Evolutionary conservation across 2,113 vertebrate genomes (phyloP), one percentile per base, ranked within the genome.

Genomic region (Eudyptes chrysolophus): DNA sequence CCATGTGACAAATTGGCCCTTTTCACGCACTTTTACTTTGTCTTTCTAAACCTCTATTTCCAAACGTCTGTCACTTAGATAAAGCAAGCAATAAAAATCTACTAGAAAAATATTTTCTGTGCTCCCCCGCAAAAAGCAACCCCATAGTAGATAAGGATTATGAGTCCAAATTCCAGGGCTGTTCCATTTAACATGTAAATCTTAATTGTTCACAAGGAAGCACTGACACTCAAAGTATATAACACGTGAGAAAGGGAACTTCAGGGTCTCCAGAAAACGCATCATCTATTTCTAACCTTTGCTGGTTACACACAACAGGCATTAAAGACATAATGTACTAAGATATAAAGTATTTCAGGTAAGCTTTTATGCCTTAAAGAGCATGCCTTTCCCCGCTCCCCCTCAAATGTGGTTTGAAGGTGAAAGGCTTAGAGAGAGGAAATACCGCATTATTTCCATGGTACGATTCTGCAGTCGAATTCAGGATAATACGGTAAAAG

Each of bases 71-170:
- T 76, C 87, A 62, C 61, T 89, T 57, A 82, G 57, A 86, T 51
- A 78, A 81, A 92, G 21, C 10, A 19, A 57, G 64, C 68, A 94
- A 87, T 42, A 80, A 88, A 94, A 94, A 83, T 29, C 57, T 84
- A 34, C 51, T 44, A 46, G 44, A 61, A 82, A 25, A 69, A 66
- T 44, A 70, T 46, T 69, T 89, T 79, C 21, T 68, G 38, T 58
- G 29, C 13, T 16, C 34, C 12, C 18, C 11, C 32, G 84, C 83
- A 62, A 16, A 24, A 10, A 9, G 2, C 68, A 92, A n/a, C 3
- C 13, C 32, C 44, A 80, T 6, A 20, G 49, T 8, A 92, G 48
- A 62, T 54, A 64, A 83, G 55, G 82, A 88, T 83, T 92, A 61
- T 7, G 9, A 94, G 27, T 86, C 65, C 54, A 36, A 94, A 72